Conservation (phyloP, 92 coral and sea anemone species). For the Siderastrea radians region DNA sequence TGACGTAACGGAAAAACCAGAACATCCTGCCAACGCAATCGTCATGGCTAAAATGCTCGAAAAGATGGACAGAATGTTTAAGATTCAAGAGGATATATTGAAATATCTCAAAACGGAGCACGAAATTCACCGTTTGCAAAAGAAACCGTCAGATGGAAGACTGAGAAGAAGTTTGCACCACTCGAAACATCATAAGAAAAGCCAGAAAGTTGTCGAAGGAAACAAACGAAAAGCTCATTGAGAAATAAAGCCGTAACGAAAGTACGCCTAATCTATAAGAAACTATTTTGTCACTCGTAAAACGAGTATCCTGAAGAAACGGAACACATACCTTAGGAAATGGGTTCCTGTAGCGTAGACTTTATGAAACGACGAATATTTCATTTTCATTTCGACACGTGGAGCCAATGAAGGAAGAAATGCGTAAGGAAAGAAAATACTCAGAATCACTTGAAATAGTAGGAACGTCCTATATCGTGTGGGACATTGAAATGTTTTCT, state of each 20-base stretch:
- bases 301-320: not conserved
- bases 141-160: slow-evolving; percentile 13
- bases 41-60: slow-evolving; percentile 52
- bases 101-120: slow-evolving; percentile 70
- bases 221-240: slow-evolving; percentile 1
- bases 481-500: too few relatives aligned
- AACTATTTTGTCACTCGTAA: not conserved
- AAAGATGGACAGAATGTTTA: slow-evolving; percentile 78
- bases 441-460: too few relatives aligned
- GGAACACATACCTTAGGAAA: not conserved
- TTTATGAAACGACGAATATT: not conserved
- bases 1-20: slow-evolving; percentile 16
- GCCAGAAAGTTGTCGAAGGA: not conserved
- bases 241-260: not conserved
- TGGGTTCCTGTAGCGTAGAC: not conserved
- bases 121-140: slow-evolving; percentile 1
- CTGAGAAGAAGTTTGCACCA: slow-evolving; percentile 50
- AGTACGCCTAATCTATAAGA: not conserved
- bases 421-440: too few relatives aligned
- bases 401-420: too few relatives aligned
- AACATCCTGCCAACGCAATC: not conserved
- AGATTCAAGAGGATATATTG: slow-evolving; percentile 73
- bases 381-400: too few relatives aligned
- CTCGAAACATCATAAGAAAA: slow-evolving; percentile 28
- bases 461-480: too few relatives aligned